phyloP scores from a whole-genome alignment of 1,140 invertebrate genomes.

The Camponotus pennsylvanicus region DNA sequence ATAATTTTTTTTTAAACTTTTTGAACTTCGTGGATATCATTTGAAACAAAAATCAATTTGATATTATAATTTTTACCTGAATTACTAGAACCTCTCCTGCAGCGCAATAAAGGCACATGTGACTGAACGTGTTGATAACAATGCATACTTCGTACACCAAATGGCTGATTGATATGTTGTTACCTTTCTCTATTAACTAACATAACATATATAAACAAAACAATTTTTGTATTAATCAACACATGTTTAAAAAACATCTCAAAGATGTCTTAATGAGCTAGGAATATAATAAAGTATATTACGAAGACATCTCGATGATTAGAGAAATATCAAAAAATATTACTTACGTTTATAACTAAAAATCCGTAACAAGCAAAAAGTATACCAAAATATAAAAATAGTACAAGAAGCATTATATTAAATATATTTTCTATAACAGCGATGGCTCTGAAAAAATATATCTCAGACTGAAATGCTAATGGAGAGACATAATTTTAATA shows the following conservation, averaged over 20 bases:
- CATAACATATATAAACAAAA: background rate
- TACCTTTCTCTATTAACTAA: background rate
- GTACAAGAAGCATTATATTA: slow-evolving; percentile 18
- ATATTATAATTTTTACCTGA: slow-evolving; percentile 1
- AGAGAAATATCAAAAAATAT: background rate
- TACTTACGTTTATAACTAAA: slow-evolving; percentile 37
- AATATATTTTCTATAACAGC: slow-evolving; percentile 35
- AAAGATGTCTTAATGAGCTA: too few species aligned
- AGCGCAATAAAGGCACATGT: slow-evolving; percentile 42
- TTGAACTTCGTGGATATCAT: background rate
- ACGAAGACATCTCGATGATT: too few species aligned
- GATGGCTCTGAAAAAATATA: slow-evolving; percentile 19
- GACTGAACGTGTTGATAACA: slow-evolving; percentile 22
- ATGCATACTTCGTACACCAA: background rate
- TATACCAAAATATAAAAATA: slow-evolving; percentile 40
- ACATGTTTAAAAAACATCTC: too few species aligned
- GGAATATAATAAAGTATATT: too few species aligned
- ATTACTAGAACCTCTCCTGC: slow-evolving; percentile 40
- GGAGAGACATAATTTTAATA: background rate
- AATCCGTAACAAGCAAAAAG: slow-evolving; percentile 32
- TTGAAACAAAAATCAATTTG: background rate
- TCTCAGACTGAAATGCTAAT: background rate
- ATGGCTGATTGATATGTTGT: background rate
- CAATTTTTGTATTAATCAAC: background rate
- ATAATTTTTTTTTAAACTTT: background rate